phyloP scores from a whole-genome alignment of 2,888 invertebrate genomes.

The Sclerodermus sp. region DNA sequence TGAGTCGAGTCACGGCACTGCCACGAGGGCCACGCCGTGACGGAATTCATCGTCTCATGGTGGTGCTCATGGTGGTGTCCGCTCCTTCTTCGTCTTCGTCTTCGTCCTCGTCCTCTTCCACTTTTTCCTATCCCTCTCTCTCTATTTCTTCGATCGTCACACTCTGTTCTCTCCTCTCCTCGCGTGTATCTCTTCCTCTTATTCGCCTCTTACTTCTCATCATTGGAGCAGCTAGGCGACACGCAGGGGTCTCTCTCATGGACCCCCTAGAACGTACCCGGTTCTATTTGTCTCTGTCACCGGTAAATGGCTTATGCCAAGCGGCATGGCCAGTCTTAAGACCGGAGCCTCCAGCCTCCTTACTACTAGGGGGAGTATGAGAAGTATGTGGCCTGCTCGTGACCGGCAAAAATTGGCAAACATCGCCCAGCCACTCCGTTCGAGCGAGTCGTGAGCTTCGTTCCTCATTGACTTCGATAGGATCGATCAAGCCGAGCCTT shows the following conservation, averaged over 20 bases:
- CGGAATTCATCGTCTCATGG: slow-evolving; percentile 26
- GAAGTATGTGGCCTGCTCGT: slow-evolving; percentile 3
- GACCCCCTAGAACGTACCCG: slow-evolving; percentile 26
- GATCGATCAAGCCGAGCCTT: slow-evolving; percentile 3
- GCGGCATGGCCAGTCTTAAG: slow-evolving; percentile 20
- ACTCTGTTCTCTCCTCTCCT: slow-evolving; percentile 8
- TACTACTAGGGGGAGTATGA: not conserved
- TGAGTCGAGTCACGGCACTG: slow-evolving; percentile 26
- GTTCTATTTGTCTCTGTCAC: slow-evolving; percentile 45
- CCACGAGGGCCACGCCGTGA: slow-evolving; percentile 22
- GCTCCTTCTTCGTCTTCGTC: slow-evolving; percentile 9
- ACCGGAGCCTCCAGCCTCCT: slow-evolving; percentile 10
- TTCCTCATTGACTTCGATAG: slow-evolving; percentile 19
- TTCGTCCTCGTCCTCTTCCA: no score
- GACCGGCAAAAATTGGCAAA: slow-evolving; percentile 27
- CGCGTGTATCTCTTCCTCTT: slow-evolving; percentile 14
- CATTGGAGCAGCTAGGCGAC: slow-evolving; percentile 20
- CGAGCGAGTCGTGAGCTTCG: slow-evolving; percentile 8
- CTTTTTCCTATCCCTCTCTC: slow-evolving; percentile 5
- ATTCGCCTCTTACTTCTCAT: slow-evolving; percentile 6
- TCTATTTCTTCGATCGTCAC: slow-evolving; percentile 5
- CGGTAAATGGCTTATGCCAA: slow-evolving; percentile 38
- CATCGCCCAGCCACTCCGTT: slow-evolving; percentile 19
- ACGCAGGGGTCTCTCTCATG: slow-evolving; percentile 14
- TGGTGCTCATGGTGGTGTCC: no score